phyloP scores from a whole-genome alignment of 2,797 vertebrate species.

The Sarcophilus harrisii region DNA sequence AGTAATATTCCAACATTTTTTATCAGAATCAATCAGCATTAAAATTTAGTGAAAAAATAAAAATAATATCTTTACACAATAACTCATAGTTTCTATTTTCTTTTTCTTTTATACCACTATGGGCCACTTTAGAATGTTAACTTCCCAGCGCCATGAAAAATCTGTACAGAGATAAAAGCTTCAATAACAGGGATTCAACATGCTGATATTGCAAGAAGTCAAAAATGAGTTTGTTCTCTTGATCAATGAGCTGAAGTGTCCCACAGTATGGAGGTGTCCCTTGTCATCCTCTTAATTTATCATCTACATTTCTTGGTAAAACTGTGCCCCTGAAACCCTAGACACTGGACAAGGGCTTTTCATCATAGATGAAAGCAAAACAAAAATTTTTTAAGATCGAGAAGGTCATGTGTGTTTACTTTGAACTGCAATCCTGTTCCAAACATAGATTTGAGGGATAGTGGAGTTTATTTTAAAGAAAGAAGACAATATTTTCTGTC shows the following conservation, averaged over 20 bases:
- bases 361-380: constrained; percentile 68
- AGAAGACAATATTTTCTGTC: constrained; percentile 44
- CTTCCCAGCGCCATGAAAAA: constrained; percentile 69
- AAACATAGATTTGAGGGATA: constrained; percentile 63
- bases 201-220: constrained; percentile 70
- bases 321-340: constrained; percentile 72
- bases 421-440: constrained; percentile 72
- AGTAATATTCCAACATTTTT: constrained; percentile 19
- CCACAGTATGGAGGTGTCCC: constrained; percentile 59
- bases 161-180: constrained; percentile 68
- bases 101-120: constrained; percentile 31
- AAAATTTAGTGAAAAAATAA: constrained; percentile 52
- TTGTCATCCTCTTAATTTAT: constrained; percentile 77
- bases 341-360: constrained; percentile 46
- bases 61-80: constrained; percentile 48
- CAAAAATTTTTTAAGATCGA: constrained; percentile 74
- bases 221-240: constrained; percentile 70
- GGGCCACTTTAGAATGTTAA: constrained; percentile 69
- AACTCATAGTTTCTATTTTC: constrained; percentile 46
- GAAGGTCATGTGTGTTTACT: constrained; percentile 69
- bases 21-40: constrained; percentile 21
- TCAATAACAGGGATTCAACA: constrained; percentile 65
- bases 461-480: constrained; percentile 63
- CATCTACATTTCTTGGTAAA: constrained; percentile 70
- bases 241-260: constrained; percentile 73